These are phyloP conservation scores for Phlogophora meticulosa DNA, from an alignment of 2,888 invertebrate genomes.

Conservation along the genomic window DNA sequence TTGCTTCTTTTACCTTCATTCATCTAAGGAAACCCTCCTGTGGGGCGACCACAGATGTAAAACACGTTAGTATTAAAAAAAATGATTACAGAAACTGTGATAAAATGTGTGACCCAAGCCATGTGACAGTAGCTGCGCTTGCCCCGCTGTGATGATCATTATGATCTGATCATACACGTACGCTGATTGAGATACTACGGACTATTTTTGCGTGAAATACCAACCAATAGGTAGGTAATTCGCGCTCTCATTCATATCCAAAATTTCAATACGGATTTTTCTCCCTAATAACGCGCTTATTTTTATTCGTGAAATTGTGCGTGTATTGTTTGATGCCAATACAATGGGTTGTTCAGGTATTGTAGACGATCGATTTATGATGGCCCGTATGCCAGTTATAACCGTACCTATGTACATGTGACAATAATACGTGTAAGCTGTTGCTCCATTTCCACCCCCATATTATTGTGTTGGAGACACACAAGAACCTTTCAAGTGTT, in stretches of 20 bases:
- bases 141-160: too few relatives aligned
- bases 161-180: too few relatives aligned
- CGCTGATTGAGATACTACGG: too few relatives aligned
- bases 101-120: too few relatives aligned
- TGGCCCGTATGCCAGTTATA: constrained; percentile 14
- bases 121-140: too few relatives aligned
- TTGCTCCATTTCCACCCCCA: constrained; percentile 7
- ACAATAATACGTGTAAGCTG: constrained; percentile 1
- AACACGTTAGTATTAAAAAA: too few relatives aligned
- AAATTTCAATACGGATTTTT: neutral
- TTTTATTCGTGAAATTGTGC: neutral
- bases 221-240: too few relatives aligned
- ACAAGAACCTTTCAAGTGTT: neutral
- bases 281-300: neutral
- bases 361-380: constrained; percentile 20
- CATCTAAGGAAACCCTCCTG: too few relatives aligned
- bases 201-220: too few relatives aligned
- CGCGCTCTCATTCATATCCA: neutral
- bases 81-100: too few relatives aligned
- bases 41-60: too few relatives aligned
- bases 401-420: neutral
- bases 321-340: neutral
- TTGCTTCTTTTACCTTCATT: too few relatives aligned
- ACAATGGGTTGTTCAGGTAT: constrained; percentile 15
- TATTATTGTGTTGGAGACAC: neutral